Evolutionary conservation across 2,113 vertebrate genomes (phyloP).

Genomic region (Tonatia bakeri): DNA sequence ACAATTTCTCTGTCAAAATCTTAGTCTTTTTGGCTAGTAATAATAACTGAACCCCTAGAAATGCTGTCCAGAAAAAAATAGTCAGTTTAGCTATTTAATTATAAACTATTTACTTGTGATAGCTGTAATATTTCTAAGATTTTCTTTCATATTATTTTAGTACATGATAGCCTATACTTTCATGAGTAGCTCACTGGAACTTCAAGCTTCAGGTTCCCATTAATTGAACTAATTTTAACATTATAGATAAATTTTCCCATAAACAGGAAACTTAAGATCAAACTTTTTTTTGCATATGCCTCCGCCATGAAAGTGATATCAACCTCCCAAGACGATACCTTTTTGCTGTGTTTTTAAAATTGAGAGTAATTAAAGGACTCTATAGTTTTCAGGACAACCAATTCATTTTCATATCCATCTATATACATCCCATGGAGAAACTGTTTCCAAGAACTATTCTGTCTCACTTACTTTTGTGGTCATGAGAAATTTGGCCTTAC

Average conservation of each 20-base stretch:
- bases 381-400: background rate
- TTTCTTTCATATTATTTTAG: background rate
- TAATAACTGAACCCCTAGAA: background rate
- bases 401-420: background rate
- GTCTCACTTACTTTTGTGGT: background rate
- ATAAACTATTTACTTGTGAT: background rate
- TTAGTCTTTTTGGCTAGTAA: background rate
- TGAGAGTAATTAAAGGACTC: background rate
- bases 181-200: background rate
- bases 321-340: background rate
- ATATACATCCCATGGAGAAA: background rate
- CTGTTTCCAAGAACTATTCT: background rate
- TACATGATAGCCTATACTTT: background rate
- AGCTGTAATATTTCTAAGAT: background rate
- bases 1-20: background rate
- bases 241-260: background rate
- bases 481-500: background rate
- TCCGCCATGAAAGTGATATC: background rate
- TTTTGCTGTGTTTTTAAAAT: background rate
- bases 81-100: background rate
- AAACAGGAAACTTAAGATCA: background rate
- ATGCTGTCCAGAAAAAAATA: background rate
- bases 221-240: background rate
- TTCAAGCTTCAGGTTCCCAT: background rate
- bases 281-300: background rate